These are phyloP conservation scores for Tenodera sinensis DNA, from an alignment of 2,888 invertebrate species.

Conservation along the genomic window DNA sequence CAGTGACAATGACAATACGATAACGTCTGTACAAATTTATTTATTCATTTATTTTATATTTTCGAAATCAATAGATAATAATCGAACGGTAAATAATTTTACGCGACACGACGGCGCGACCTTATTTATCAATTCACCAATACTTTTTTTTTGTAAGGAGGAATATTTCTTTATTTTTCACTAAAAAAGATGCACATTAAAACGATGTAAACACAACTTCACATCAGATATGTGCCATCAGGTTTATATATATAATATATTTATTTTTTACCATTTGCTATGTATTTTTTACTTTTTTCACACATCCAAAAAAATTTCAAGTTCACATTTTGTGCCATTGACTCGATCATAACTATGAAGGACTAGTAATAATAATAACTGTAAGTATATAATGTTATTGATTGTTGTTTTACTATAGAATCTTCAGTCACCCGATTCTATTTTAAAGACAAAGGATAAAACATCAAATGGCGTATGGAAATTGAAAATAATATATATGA, in stretches of 20 bases:
- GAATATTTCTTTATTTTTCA: neutral
- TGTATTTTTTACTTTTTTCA: neutral
- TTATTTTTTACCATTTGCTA: neutral
- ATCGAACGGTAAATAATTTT: neutral
- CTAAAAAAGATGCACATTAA: slow-evolving; percentile 24
- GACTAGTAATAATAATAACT: slow-evolving; percentile 10
- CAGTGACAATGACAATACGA: slow-evolving; percentile 22
- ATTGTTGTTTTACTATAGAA: slow-evolving; percentile 21
- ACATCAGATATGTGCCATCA: slow-evolving; percentile 24
- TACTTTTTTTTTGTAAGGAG: neutral
- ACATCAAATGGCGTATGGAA: neutral
- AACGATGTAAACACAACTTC: slow-evolving; percentile 22
- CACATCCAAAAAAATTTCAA: slow-evolving; percentile 12
- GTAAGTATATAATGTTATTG: slow-evolving; percentile 14
- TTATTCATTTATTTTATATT: neutral
- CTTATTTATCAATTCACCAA: neutral
- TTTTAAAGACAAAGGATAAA: slow-evolving; percentile 6
- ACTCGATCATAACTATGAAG: slow-evolving; percentile 9
- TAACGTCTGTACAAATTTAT: slow-evolving; percentile 22
- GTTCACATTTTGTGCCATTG: slow-evolving; percentile 22
- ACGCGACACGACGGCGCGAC: neutral
- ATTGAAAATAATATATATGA: neutral
- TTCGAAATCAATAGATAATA: slow-evolving; percentile 14
- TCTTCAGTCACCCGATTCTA: slow-evolving; percentile 14
- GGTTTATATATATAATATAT: neutral